Conservation (phyloP, 2,113 vertebrate genomes). For the Pleuronectes platessa region DNA sequence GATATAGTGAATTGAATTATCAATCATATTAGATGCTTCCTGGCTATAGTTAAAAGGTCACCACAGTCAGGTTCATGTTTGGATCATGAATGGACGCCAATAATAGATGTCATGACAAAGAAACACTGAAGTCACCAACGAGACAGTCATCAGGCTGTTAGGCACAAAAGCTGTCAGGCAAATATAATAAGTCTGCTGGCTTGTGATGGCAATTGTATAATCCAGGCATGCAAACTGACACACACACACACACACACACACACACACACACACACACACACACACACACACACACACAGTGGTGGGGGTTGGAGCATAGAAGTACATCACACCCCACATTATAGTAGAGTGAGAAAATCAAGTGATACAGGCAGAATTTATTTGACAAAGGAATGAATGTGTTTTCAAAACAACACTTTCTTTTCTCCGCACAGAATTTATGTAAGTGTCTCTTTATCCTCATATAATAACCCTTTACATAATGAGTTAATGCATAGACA, state of each 20-base stretch:
- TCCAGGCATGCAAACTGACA: conserved; percentile 21
- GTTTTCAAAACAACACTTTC: too few relatives aligned
- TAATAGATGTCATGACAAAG: not conserved
- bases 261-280: conserved; percentile 19
- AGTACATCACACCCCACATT: not conserved
- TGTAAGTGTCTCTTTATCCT: not conserved
- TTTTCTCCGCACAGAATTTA: too few relatives aligned
- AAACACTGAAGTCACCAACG: not conserved
- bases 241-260: too few relatives aligned
- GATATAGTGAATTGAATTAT: too few relatives aligned
- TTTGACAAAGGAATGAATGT: not conserved
- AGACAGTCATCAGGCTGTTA: not conserved
- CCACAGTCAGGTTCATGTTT: not conserved
- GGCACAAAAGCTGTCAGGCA: conserved; percentile 9
- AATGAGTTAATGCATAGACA: too few relatives aligned
- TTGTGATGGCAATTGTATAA: conserved; percentile 41
- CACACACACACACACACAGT: conserved; percentile 12
- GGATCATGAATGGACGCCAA: not conserved
- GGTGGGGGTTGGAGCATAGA: not conserved
- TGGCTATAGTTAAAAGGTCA: too few relatives aligned
- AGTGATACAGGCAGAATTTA: not conserved
- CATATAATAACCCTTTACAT: not conserved
- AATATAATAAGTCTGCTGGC: conserved; percentile 24
- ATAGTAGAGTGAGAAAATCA: not conserved
- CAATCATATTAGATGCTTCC: too few relatives aligned